These are phyloP conservation scores for Bovichtus variegatus DNA, from an alignment of 2,797 vertebrate genomes.

Conservation along the genomic window DNA sequence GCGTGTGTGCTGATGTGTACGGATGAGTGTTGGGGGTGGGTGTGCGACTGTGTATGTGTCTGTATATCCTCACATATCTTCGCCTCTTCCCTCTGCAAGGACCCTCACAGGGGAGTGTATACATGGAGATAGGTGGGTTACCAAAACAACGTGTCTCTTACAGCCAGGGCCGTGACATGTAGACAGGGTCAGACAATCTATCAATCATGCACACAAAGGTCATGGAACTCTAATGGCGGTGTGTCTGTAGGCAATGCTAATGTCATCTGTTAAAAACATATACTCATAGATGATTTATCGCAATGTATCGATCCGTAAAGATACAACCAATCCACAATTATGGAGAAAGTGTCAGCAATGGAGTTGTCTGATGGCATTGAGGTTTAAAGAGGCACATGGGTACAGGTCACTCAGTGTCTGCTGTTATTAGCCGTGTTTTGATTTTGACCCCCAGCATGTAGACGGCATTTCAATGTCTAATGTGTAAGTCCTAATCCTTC, in stretches of 20 bases:
- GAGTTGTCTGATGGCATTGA: constrained; percentile 43
- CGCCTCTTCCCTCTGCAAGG: constrained; percentile 37
- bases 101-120: constrained; percentile 55
- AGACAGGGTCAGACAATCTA: constrained; percentile 78
- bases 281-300: constrained; percentile 72
- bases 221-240: constrained; percentile 68
- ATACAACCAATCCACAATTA: constrained; percentile 62
- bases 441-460: constrained; percentile 21
- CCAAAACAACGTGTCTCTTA: constrained; percentile 75
- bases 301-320: constrained; percentile 66
- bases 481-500: background rate
- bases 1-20: constrained; percentile 42
- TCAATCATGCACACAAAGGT: constrained; percentile 81
- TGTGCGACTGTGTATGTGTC: constrained; percentile 46
- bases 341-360: constrained; percentile 46
- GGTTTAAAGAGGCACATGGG: constrained; percentile 58
- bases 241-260: constrained; percentile 81
- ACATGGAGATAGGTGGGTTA: constrained; percentile 73
- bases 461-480: constrained; percentile 7
- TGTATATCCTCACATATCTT: constrained; percentile 60
- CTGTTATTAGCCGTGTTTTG: constrained; percentile 43
- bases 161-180: constrained; percentile 56
- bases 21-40: constrained; percentile 24
- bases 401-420: constrained; percentile 45
- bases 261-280: constrained; percentile 82